A percentile compares a stretch with the other conserved stretches of the same genome.
Evolutionary conservation across 2,113 vertebrate species (phyloP).

Genomic region (Eurypyga helias): DNA sequence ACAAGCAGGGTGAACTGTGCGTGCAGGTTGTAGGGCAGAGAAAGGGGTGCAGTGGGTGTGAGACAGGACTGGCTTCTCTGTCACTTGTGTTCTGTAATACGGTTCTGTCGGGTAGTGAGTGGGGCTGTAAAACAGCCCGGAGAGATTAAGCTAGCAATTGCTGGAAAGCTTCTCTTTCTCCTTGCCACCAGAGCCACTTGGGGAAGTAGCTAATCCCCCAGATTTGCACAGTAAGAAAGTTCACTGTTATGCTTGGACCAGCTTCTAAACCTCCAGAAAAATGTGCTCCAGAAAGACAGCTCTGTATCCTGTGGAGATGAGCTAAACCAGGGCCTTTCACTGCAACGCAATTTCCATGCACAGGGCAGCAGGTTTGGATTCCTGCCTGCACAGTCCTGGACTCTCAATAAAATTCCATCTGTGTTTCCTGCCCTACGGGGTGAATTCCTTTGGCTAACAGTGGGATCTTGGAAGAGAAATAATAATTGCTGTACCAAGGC

Average conservation of each 20-base stretch:
- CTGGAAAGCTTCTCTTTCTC: not conserved
- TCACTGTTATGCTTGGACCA: not conserved
- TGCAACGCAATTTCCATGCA: not conserved
- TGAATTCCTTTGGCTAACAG: conserved; percentile 24
- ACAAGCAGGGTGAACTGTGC: not conserved
- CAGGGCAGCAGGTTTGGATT: not conserved
- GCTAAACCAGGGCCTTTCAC: not conserved
- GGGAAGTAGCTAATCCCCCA: not conserved
- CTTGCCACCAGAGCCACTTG: not conserved
- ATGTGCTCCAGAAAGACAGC: not conserved
- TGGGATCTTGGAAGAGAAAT: conserved; percentile 25
- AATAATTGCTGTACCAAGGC: not conserved
- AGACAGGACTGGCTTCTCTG: not conserved
- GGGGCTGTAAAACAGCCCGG: not conserved
- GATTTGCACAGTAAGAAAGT: not conserved
- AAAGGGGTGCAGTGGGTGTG: not conserved
- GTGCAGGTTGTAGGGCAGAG: not conserved
- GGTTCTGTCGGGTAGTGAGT: not conserved
- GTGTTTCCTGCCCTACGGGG: conserved; percentile 25
- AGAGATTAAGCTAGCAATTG: not conserved
- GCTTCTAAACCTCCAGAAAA: not conserved
- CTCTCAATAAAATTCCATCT: conserved; percentile 49
- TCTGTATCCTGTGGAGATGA: not conserved
- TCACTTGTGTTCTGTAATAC: not conserved
- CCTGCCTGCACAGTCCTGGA: not conserved